These are phyloP conservation scores for Carabus problematicus DNA, from an alignment of 2,888 invertebrate genomes.

Conservation along the genomic window DNA sequence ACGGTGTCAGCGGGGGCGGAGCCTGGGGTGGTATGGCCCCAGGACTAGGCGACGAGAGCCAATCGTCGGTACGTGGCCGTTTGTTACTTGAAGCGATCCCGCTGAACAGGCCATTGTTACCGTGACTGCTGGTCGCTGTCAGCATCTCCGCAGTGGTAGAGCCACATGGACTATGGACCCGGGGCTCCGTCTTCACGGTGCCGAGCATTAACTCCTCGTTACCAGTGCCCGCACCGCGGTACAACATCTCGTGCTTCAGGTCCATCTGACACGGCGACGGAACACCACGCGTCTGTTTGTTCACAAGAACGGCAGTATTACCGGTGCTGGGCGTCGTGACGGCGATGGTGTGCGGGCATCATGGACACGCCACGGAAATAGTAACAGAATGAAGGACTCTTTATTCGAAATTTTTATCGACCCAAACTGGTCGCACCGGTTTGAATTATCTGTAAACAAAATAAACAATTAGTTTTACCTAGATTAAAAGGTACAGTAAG, in stretches of 20 bases:
- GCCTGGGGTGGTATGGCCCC: conserved; percentile 63
- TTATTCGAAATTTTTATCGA: background rate
- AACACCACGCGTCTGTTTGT: too few relatives aligned
- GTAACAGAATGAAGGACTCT: background rate
- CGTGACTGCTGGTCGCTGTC: conserved; percentile 45
- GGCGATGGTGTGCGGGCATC: background rate
- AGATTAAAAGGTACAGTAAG: too few relatives aligned
- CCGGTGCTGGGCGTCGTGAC: conserved; percentile 38
- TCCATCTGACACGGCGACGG: conserved; percentile 60
- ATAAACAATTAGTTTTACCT: too few relatives aligned
- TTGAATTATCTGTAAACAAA: too few relatives aligned
- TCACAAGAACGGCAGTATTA: conserved; percentile 48
- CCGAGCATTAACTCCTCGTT: conserved; percentile 52
- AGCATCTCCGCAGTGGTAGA: conserved; percentile 61
- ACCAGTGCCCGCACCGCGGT: conserved; percentile 57
- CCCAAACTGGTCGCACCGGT: too few relatives aligned
- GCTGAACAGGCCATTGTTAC: conserved; percentile 52
- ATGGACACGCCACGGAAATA: background rate
- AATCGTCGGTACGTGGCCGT: conserved; percentile 67
- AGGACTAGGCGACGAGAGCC: conserved; percentile 70
- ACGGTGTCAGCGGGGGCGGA: conserved; percentile 70
- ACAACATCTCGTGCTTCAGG: conserved; percentile 69
- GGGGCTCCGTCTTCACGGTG: conserved; percentile 59
- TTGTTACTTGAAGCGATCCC: conserved; percentile 52
- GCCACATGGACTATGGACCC: conserved; percentile 57